Evolutionary conservation across 2,797 vertebrate genomes (phyloP).

Genomic region (Babyrousa celebensis): DNA sequence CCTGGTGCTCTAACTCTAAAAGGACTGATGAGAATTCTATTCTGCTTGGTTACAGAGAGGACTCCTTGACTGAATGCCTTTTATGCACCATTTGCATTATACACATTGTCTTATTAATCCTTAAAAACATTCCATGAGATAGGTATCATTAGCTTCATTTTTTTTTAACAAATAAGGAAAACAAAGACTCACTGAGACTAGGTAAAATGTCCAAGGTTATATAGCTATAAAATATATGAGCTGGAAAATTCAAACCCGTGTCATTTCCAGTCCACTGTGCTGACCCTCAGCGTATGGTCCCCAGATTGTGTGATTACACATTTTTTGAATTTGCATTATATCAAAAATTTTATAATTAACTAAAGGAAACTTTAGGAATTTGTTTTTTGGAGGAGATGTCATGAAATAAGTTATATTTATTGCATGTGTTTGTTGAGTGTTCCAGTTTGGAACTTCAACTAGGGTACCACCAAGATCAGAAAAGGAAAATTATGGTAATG

Average conservation of each 20-base stretch:
- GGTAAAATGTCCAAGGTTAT: conserved; percentile 16
- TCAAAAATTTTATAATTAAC: conserved; percentile 47
- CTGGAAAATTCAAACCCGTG: background rate
- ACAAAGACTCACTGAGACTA: background rate
- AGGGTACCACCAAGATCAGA: background rate
- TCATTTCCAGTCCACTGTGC: background rate
- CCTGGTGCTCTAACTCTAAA: background rate
- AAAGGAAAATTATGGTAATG: conserved; percentile 34
- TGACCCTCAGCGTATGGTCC: background rate
- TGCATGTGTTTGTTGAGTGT: conserved; percentile 7
- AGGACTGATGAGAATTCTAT: background rate
- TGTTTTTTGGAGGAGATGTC: background rate
- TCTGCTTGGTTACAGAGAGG: background rate
- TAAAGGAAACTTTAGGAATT: background rate
- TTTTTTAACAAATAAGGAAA: conserved; percentile 36
- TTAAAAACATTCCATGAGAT: conserved; percentile 12
- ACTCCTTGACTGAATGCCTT: background rate
- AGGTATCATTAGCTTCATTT: background rate
- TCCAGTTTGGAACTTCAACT: conserved; percentile 16
- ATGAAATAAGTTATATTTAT: background rate
- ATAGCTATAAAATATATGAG: background rate
- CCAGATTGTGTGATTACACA: background rate
- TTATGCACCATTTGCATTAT: conserved; percentile 18
- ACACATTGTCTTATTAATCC: conserved; percentile 36
- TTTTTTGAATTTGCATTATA: conserved; percentile 60